Evolutionary conservation across 2,888 invertebrate species (phyloP), one percentile per base, ranked within the genome.

Genomic region (Hesperia comma): DNA sequence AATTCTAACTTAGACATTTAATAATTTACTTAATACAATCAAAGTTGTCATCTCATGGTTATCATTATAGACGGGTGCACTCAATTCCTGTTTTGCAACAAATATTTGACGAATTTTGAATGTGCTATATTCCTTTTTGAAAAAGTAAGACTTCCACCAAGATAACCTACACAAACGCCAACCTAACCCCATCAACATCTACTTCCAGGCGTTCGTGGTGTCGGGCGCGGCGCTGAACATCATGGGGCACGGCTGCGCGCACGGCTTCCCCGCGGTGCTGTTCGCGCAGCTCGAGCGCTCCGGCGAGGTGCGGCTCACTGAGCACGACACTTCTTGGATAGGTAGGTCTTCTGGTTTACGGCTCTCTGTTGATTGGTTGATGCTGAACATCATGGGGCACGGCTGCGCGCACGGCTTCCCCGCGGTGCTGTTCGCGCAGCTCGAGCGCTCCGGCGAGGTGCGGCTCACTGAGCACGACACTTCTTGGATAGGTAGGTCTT

Each of bases 291-390:
- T 92, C 67, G 72, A 71, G 67, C 77, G 75, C 49, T 82, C 80
- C 0, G 86, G 85, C 0, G 83, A 86, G 0, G 77, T 90, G 64
- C 82, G 74, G 51, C 82, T 92, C n/a, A 89, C 90, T 0, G 88
- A 90, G 57, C 90, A 91, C 76, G 91, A 92, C 75, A 90, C 88
- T 56, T 92, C 92, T 1, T 92, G 92, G 92, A 92, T 92, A 68
- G 92, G 92, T 92, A 56, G 26, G 26, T 26, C 26, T 26, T 26
- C 26, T 5, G 2, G 26, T 26, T 26, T 26, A 26, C 26, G 3
- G 26, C 26, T 26, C 3, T 26, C 5, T 26, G 3, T 26, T 26
- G 26, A 5, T 26, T n/a, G n/a, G n/a, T n/a, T n/a, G n/a, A n/a
- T n/a, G 19, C 75, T 92, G 43, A 92, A 92, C 77, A 91, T 92